Percentiles rank a stretch among this genome's conserved stretches.
Evolutionary conservation across 2,113 vertebrate genomes (phyloP).

Genomic region (Pseudorasbora parva): DNA sequence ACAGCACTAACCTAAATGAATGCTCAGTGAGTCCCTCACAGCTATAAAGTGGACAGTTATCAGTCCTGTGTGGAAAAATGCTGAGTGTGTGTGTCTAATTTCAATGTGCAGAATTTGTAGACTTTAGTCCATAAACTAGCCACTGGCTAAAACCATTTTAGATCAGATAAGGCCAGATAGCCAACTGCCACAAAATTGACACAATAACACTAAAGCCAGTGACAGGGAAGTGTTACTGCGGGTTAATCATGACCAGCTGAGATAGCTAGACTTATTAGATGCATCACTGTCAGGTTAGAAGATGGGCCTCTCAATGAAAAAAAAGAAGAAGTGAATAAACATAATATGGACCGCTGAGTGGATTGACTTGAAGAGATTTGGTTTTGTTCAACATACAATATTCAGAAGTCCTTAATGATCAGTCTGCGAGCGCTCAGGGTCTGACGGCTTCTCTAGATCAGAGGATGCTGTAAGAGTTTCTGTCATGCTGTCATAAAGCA

Average conservation of each 20-base stretch:
- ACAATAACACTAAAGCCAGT: neutral
- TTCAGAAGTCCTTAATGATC: neutral
- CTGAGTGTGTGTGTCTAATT: constrained; percentile 21
- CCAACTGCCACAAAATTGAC: neutral
- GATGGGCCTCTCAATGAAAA: neutral
- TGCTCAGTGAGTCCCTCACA: constrained; percentile 40
- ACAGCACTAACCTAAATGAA: constrained; percentile 49
- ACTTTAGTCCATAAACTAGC: neutral
- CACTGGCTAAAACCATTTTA: constrained; percentile 29
- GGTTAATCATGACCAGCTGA: neutral
- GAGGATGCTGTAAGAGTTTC: neutral
- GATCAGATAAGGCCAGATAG: neutral
- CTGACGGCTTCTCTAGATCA: constrained; percentile 11
- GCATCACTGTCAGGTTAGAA: neutral
- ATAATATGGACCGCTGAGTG: neutral
- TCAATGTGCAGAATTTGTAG: neutral
- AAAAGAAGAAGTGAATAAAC: too few species aligned
- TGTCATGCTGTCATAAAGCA: neutral
- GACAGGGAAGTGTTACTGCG: neutral
- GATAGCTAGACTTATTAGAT: neutral
- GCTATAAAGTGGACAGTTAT: constrained; percentile 43
- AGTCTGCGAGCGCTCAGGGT: neutral
- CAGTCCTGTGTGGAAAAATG: constrained; percentile 28
- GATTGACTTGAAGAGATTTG: neutral
- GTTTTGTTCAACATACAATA: neutral